Evolutionary conservation across 2,888 invertebrate species (phyloP).

Genomic region (Balanococcus diminutus): DNA sequence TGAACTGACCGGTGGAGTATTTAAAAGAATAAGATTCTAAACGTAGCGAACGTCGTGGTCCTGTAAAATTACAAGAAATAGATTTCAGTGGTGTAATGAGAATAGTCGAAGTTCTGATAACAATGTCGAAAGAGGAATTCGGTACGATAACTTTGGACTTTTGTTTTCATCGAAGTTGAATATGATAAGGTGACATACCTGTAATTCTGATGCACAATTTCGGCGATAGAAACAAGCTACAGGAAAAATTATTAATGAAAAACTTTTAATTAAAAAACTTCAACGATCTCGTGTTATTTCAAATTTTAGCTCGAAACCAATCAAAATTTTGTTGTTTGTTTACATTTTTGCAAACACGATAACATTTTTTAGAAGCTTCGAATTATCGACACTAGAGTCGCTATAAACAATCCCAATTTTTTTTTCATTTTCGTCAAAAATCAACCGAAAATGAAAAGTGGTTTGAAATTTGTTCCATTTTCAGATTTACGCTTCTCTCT

Average conservation of each 20-base stretch:
- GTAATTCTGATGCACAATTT: neutral
- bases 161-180: neutral
- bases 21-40: neutral
- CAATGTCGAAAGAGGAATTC: neutral
- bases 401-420: neutral
- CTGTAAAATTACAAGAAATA: neutral
- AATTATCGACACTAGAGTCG: neutral
- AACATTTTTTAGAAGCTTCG: neutral
- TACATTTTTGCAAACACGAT: neutral
- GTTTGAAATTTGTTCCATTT: neutral
- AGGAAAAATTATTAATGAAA: neutral
- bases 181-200: neutral
- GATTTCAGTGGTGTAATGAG: neutral
- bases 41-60: neutral
- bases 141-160: neutral
- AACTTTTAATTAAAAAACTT: neutral
- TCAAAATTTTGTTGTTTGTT: neutral
- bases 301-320: slow-evolving; percentile 32
- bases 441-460: neutral
- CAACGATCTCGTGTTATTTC: neutral
- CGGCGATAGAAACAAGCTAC: neutral
- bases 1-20: neutral
- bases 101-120: neutral
- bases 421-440: neutral
- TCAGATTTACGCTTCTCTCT: neutral